Evolutionary conservation across 2,888 invertebrate species (phyloP), one percentile per base, ranked within the genome.

Genomic region (Endomychus coccineus): DNA sequence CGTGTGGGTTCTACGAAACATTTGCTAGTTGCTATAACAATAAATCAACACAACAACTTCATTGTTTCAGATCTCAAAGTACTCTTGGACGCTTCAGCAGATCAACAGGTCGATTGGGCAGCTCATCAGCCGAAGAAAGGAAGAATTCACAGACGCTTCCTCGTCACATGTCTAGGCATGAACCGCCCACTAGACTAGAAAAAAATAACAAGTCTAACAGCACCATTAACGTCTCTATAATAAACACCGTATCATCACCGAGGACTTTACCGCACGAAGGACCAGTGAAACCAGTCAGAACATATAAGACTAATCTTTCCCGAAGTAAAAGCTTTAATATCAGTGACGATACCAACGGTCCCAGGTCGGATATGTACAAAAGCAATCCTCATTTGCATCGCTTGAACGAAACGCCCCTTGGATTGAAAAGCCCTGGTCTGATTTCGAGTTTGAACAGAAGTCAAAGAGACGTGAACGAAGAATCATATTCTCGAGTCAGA

Each of bases 261-360:
- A 54, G 54, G 57, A 48, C 47, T 34, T 50, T 51, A 1, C 41
- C 54, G 2, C 60, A 58, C 46, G 61, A 75, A 17, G 80, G 79
- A 4, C 84, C 84, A 0, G 78, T 78, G 0, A 87, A 87, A 59
- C 87, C 87, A 5, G 85, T 84, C 17, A 71, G 86, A 50, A 80
- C 83, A 24, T 84, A 84, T 66, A 81, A 81, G 58, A 78, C 83
- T 13, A 69, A 70, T 34, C 68, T 88, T 24, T 78, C 81, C 42
- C 73, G 88, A 40, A 87, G 87, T 66, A 85, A 88, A 66, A 87
- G 87, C 62, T 85, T 88, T 69, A 87, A 85, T 71, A 81, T 85
- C 50, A 80, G 78, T 28, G 37, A 43, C 15, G 52, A 71, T 53
- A 29, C 45, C 13, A 49, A 51, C 13, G 43, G 45, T 27, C 30